Evolutionary conservation across 2,888 invertebrate species (phyloP), one percentile per base, ranked within the genome.

Genomic region (Diarsia dahlii): DNA sequence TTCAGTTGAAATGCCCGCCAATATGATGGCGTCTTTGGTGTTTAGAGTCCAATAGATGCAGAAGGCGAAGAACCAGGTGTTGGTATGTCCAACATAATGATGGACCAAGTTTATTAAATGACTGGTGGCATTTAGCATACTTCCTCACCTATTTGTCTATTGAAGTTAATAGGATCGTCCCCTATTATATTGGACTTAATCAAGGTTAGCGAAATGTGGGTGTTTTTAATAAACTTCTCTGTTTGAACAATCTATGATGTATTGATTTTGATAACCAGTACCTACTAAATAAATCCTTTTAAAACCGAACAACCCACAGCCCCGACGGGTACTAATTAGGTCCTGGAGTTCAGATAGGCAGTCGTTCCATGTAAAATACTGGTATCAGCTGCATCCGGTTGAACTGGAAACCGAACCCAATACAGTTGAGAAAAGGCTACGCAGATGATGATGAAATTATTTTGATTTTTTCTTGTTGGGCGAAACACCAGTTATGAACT

Each of bases 141-240:
- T 1, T 46, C 52, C 12, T 20, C 50, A 34, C 76, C 15, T 46
- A 20, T n/a, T 52, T 62, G 20, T 63, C 23, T 18, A 46, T 23
- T 13, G 13, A 9, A 63, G 52, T 23, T 52, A 74, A 76, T 64
- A 15, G 15, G 3, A 12, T 46, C 18, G 12, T 45, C 50, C 74
- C 60, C 2, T 20, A 60, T 46, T n/a, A 20, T 10, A 20, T 62
- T 2, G 45, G 76, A 74, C 4, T 76, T 50, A 20, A 62, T 45
- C 1, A 28, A 39, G 18, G 23, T 0, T 56, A 1, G n/a, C 13
- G 0, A 15, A 23, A 72, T 46, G 28, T 34, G 50, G 62, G 60
- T 75, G 34, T 34, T 23, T 15, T 39, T n/a, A n/a, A 8, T 28
- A 45, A 75, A 52, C 28, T 13, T 5, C n/a, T 60, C 12, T 28